Evolutionary conservation across 2,797 vertebrate genomes (phyloP).

Genomic region (Apogon hyalosoma): DNA sequence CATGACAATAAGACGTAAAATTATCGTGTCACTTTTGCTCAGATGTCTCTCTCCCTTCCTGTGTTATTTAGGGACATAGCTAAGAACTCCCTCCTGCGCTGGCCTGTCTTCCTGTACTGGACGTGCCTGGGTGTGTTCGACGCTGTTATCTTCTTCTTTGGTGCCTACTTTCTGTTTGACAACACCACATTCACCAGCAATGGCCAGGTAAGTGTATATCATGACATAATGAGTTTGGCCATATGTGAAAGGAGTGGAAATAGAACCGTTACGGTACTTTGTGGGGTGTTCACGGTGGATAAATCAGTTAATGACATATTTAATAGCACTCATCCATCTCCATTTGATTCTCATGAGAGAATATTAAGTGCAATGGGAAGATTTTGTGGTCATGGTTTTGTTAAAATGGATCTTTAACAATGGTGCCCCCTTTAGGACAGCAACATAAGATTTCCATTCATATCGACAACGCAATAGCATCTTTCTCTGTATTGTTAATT

Average conservation of each 20-base stretch:
- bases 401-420: slow-evolving; percentile 37
- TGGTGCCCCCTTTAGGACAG: slow-evolving; percentile 47
- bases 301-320: slow-evolving; percentile 23
- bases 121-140: slow-evolving; percentile 96
- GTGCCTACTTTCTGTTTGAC: slow-evolving; percentile 98
- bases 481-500: slow-evolving; percentile 85
- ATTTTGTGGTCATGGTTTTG: slow-evolving; percentile 41
- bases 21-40: not conserved
- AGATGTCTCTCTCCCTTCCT: not conserved
- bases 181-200: slow-evolving; percentile 96
- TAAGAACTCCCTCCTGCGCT: slow-evolving; percentile 95
- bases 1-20: not conserved
- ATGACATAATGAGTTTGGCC: not conserved
- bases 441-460: slow-evolving; percentile 80
- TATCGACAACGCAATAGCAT: slow-evolving; percentile 80
- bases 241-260: not conserved
- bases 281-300: slow-evolving; percentile 29
- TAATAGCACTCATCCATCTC: slow-evolving; percentile 63
- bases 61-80: slow-evolving; percentile 88
- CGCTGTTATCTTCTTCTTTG: slow-evolving; percentile 97
- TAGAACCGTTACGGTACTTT: slow-evolving; percentile 1
- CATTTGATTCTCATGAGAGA: slow-evolving; percentile 63
- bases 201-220: slow-evolving; percentile 79
- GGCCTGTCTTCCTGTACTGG: slow-evolving; percentile 97
- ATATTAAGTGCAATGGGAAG: slow-evolving; percentile 32